phyloP scores from a whole-genome alignment of 2,888 invertebrate genomes.

The Lithophane ornitopus region DNA sequence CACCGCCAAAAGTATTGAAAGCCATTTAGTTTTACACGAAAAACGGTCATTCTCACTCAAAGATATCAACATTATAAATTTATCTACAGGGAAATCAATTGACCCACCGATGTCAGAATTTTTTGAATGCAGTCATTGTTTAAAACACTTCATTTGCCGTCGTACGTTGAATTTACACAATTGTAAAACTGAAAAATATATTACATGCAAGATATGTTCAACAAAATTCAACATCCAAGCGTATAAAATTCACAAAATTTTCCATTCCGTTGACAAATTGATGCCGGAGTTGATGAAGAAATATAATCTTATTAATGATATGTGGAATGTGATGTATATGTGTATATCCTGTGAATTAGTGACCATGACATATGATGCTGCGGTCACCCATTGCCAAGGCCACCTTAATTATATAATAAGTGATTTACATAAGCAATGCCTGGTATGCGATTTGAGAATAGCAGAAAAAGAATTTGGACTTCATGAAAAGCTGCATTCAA shows the following conservation, averaged over 20 bases:
- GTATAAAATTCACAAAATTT: slow-evolving; percentile 69
- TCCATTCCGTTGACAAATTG: slow-evolving; percentile 26
- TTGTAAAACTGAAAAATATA: slow-evolving; percentile 58
- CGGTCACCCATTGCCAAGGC: slow-evolving; percentile 77
- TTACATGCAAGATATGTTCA: slow-evolving; percentile 68
- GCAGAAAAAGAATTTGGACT: slow-evolving; percentile 68
- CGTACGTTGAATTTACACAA: slow-evolving; percentile 39
- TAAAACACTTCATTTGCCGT: slow-evolving; percentile 65
- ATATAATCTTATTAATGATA: slow-evolving; percentile 72
- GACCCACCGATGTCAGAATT: slow-evolving; percentile 66
- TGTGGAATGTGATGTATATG: slow-evolving; percentile 78
- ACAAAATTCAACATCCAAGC: slow-evolving; percentile 69
- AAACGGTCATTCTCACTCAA: slow-evolving; percentile 52
- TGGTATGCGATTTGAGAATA: slow-evolving; percentile 74
- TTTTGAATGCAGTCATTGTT: slow-evolving; percentile 69
- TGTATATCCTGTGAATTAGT: slow-evolving; percentile 74
- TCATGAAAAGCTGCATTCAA: slow-evolving; percentile 72
- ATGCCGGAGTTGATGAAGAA: slow-evolving; percentile 73
- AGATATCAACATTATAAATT: slow-evolving; percentile 67
- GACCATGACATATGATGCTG: slow-evolving; percentile 75
- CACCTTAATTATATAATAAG: slow-evolving; percentile 69
- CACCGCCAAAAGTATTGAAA: background rate
- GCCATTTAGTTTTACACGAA: slow-evolving; percentile 58
- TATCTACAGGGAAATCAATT: slow-evolving; percentile 55
- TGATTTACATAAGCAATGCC: slow-evolving; percentile 67